Evolutionary conservation across 2,797 vertebrate species (phyloP).

Genomic region (Morus bassanus): DNA sequence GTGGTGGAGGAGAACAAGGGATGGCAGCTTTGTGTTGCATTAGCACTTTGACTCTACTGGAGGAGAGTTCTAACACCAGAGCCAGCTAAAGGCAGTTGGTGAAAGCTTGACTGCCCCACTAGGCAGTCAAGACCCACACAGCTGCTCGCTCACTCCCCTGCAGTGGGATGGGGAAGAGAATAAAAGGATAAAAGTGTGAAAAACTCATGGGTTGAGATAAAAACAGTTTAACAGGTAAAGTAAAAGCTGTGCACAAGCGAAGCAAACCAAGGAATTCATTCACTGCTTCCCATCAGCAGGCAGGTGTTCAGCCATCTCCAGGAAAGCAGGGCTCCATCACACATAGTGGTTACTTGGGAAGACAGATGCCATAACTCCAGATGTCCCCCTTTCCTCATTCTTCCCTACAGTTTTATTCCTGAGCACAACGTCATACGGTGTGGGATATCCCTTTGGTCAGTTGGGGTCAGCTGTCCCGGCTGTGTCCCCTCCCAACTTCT

Average conservation of each 20-base stretch:
- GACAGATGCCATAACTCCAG: background rate
- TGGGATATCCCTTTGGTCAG: background rate
- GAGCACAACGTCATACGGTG: rapidly evolving
- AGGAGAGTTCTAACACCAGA: background rate
- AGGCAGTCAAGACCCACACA: background rate
- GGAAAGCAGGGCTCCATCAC: background rate
- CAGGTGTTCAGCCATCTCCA: background rate
- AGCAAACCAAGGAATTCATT: background rate
- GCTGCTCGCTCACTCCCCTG: background rate
- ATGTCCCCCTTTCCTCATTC: background rate
- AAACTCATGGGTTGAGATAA: background rate
- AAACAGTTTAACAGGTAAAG: background rate
- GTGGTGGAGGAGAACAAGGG: background rate
- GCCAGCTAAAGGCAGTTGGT: background rate
- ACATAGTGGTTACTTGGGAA: background rate
- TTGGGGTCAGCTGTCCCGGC: background rate
- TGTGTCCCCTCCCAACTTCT: background rate
- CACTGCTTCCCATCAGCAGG: background rate
- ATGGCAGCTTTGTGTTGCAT: background rate
- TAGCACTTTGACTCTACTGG: background rate
- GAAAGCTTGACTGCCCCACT: rapidly evolving
- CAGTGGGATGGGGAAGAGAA: background rate
- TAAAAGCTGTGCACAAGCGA: background rate
- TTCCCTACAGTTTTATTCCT: background rate
- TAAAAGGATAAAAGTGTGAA: background rate